phyloP scores from a whole-genome alignment of 2,888 invertebrate species.

The Pristionchus entomophagus region DNA sequence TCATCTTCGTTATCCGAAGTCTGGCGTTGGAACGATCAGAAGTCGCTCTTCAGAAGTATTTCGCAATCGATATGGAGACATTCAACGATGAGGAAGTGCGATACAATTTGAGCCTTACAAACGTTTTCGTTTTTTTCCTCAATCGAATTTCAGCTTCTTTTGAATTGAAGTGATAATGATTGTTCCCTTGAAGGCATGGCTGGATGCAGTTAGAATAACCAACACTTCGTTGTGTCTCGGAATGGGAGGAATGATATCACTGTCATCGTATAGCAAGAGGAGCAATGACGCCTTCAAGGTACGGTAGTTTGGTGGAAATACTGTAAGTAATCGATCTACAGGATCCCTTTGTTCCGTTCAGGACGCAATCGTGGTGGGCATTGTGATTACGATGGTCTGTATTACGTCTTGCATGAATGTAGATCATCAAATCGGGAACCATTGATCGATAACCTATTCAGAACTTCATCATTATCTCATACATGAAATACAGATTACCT shows the following conservation, averaged over 20 bases:
- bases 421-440: background rate
- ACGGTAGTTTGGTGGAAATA: too few species aligned
- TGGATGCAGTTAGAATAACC: background rate
- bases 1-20: background rate
- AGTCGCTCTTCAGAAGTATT: background rate
- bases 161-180: too few species aligned
- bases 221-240: background rate
- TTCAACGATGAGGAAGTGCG: too few species aligned
- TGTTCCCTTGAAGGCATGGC: background rate
- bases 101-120: too few species aligned
- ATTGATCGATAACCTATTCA: background rate
- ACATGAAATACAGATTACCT: background rate
- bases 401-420: background rate
- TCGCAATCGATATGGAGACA: too few species aligned
- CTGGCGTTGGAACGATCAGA: background rate
- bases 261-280: background rate
- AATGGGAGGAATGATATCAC: slow-evolving; percentile 17
- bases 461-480: background rate
- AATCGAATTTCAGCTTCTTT: too few species aligned
- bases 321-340: background rate
- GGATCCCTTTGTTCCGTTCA: background rate
- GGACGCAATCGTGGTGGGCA: background rate
- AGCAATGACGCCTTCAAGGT: background rate
- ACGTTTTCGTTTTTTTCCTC: too few species aligned
- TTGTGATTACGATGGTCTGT: background rate